Evolutionary conservation across 2,113 vertebrate genomes (phyloP), one percentile per base, ranked within the genome.

Genomic region (Poeciliopsis retropinna): DNA sequence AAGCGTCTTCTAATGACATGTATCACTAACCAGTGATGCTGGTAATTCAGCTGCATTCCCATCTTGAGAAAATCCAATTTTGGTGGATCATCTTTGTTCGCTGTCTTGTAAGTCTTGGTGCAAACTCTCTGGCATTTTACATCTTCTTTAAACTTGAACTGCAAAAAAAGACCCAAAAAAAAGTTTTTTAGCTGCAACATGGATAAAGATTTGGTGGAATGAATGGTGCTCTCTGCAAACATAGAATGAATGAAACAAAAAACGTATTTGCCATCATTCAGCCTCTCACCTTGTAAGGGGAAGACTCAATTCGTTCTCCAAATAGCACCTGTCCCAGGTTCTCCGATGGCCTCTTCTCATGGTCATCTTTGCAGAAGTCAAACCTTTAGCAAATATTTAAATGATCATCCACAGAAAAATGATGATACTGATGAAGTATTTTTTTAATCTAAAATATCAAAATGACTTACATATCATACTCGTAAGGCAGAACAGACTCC

Each of bases 321-420:
- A 99, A 99, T 69, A 99, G 92, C 5, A 99, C 98, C 86, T 99
- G 98, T 44, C 98, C 98, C 70, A 99, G 97, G 91, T 99, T 99
- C 93, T 99, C 98, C 69, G 98, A 98, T 0, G 98, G 97, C 71
- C 98, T 96, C 73, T 87, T 97, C 90, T 97, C 97, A 72, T 94
- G 85, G 28, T 41, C 79, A 4, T 96, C 96, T 94, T 98, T 95
- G 91, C 98, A 99, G 89, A 99, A 99, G 91, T 99, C 97, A 89
- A 99, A 99, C 87, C 98, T 99, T 67, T 85, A 60, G 90, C 10
- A 81, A 72, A 73, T 13, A 25, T 29, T 62, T 0, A 75, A 15
- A 74, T 29, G 32, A 19, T 74, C 1, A 64, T 11, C 28, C 6
- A 65, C 3, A 64, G 25, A 70, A 11, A 32, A 6, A 75, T 19